Conservation (phyloP, 2,888 invertebrate species). For the Microctonus brassicae region DNA sequence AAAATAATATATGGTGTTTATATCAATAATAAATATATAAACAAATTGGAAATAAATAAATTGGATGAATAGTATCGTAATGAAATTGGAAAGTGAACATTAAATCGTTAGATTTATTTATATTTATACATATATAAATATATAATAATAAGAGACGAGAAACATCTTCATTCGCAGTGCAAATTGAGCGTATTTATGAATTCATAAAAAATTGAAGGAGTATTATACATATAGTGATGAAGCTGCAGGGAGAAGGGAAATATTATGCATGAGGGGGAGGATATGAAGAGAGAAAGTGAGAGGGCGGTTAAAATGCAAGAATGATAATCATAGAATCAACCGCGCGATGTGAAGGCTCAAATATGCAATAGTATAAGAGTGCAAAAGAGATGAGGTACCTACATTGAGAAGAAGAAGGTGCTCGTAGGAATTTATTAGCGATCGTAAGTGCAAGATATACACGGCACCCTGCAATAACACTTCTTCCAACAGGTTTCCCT, state of each 20-base stretch:
- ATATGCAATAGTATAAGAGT: conserved; percentile 33
- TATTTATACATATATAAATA: too few relatives aligned
- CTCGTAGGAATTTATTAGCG: conserved; percentile 63
- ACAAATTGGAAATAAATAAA: background rate
- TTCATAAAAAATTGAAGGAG: conserved; percentile 23
- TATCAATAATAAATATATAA: conserved; percentile 15
- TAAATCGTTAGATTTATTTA: background rate
- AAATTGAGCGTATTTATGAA: conserved; percentile 28
- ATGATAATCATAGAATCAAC: conserved; percentile 38
- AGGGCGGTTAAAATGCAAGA: background rate
- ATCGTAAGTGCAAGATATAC: conserved; percentile 62
- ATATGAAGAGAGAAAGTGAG: background rate
- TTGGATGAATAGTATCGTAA: conserved; percentile 8
- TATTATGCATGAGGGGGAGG: too few relatives aligned
- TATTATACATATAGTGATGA: background rate
- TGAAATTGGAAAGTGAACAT: background rate
- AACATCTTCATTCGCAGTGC: conserved; percentile 33
- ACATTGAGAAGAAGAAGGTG: conserved; percentile 24
- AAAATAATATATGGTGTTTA: background rate
- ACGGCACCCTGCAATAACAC: conserved; percentile 62
- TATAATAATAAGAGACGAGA: background rate
- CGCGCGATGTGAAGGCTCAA: conserved; percentile 21
- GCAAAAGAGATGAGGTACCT: conserved; percentile 24
- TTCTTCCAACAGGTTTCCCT: conserved; percentile 64
- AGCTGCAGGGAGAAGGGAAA: background rate